Evolutionary conservation across 2,797 vertebrate species (phyloP).

Genomic region (Steatocranus sp.): DNA sequence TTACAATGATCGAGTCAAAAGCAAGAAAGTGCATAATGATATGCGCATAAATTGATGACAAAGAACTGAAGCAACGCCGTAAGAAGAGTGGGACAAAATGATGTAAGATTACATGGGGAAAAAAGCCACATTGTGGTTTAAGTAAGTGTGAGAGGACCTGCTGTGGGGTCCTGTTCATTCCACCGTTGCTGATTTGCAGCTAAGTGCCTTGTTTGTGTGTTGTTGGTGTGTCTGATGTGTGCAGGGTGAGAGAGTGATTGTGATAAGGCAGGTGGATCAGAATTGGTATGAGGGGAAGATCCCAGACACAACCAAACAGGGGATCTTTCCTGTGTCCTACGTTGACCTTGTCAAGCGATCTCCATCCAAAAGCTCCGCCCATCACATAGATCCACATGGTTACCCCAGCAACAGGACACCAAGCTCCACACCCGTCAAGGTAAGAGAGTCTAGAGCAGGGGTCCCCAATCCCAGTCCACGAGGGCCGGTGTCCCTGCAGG

Average conservation of each 20-base stretch:
- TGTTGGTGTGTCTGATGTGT: neutral
- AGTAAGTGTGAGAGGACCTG: neutral
- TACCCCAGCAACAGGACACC: constrained; percentile 83
- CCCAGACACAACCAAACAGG: constrained; percentile 89
- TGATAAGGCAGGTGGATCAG: constrained; percentile 93
- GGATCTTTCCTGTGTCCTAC: constrained; percentile 97
- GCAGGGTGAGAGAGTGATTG: constrained; percentile 91
- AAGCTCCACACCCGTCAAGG: constrained; percentile 82
- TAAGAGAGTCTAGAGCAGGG: constrained; percentile 56
- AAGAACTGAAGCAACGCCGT: neutral
- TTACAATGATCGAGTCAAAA: neutral
- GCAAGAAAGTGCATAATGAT: neutral
- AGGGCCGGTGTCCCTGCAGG: no score
- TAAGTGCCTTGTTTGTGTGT: neutral
- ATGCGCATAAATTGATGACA: neutral
- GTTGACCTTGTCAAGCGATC: constrained; percentile 90
- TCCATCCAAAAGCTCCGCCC: constrained; percentile 78
- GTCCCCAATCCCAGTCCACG: no score
- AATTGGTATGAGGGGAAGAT: constrained; percentile 99
- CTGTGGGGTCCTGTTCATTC: neutral
- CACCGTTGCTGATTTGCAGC: neutral
- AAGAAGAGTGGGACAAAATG: neutral
- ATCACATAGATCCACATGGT: constrained; percentile 81
- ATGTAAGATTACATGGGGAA: rapidly evolving
- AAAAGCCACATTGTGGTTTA: neutral